A percentile compares a stretch with the other conserved stretches of the same genome.
phyloP scores from a whole-genome alignment of 2,797 vertebrate species.

The Alca torda region DNA sequence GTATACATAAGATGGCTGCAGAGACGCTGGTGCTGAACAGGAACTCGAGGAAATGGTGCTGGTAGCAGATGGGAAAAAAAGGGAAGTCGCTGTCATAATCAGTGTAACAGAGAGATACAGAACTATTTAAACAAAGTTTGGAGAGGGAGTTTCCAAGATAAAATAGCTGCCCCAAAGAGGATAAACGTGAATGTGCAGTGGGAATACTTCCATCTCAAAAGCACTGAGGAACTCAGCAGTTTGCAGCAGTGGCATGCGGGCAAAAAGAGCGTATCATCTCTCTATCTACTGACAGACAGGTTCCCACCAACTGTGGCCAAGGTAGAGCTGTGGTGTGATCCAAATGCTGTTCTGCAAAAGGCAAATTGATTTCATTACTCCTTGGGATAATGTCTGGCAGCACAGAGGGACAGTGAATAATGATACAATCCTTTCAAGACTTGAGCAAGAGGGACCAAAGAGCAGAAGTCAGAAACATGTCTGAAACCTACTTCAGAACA shows the following conservation, averaged over 20 bases:
- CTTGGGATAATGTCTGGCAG: not conserved
- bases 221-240: not conserved
- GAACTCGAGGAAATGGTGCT: not conserved
- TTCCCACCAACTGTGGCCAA: not conserved
- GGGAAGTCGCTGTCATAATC: not conserved
- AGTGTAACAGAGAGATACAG: not conserved
- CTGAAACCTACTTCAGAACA: not conserved
- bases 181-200: not conserved
- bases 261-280: not conserved
- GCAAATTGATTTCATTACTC: not conserved
- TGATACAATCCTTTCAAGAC: not conserved
- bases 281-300: not conserved
- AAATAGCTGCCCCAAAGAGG: not conserved
- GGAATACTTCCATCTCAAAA: not conserved
- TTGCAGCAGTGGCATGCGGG: not conserved
- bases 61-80: not conserved
- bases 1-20: not conserved
- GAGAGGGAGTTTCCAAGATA: not conserved
- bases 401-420: not conserved
- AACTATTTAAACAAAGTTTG: not conserved
- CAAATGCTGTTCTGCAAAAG: not conserved
- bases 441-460: not conserved
- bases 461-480: not conserved
- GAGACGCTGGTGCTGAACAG: not conserved
- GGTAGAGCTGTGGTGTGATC: not conserved